Evolutionary conservation across 2,888 invertebrate species (phyloP).

Genomic region (Pyrrhosoma nymphula): DNA sequence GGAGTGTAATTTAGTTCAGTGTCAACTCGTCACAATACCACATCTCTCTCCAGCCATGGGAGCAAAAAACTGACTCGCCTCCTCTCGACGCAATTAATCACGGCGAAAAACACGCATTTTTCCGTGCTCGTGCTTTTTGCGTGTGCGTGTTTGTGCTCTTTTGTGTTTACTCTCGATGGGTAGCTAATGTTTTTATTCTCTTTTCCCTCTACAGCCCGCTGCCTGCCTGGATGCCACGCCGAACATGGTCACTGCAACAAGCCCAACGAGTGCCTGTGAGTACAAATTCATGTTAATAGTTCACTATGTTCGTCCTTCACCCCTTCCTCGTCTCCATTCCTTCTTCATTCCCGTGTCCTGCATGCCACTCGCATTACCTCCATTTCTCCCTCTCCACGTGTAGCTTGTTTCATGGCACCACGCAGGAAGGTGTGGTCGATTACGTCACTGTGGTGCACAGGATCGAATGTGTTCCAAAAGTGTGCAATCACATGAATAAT

Average conservation of each 20-base stretch:
- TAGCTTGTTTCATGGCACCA: neutral
- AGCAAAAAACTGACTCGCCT: neutral
- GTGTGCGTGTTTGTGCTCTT: neutral
- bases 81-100: neutral
- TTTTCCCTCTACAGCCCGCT: conserved; percentile 89
- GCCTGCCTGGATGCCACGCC: conserved; percentile 94
- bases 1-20: neutral
- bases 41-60: neutral
- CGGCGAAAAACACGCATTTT: neutral
- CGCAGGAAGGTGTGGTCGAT: no score
- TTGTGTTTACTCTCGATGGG: neutral
- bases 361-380: conserved; percentile 77
- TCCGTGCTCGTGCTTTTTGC: neutral
- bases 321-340: conserved; percentile 70
- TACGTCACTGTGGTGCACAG: no score
- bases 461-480: no score
- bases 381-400: conserved; percentile 74
- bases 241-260: conserved; percentile 94
- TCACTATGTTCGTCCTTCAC: conserved; percentile 75
- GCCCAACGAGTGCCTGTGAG: conserved; percentile 98
- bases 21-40: neutral
- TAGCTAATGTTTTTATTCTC: conserved; percentile 74
- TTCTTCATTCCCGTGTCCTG: conserved; percentile 73
- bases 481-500: no score
- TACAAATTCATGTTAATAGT: conserved; percentile 77